Conservation (phyloP, 1,140 invertebrate species). For the Drosophila equinoxialis region DNA sequence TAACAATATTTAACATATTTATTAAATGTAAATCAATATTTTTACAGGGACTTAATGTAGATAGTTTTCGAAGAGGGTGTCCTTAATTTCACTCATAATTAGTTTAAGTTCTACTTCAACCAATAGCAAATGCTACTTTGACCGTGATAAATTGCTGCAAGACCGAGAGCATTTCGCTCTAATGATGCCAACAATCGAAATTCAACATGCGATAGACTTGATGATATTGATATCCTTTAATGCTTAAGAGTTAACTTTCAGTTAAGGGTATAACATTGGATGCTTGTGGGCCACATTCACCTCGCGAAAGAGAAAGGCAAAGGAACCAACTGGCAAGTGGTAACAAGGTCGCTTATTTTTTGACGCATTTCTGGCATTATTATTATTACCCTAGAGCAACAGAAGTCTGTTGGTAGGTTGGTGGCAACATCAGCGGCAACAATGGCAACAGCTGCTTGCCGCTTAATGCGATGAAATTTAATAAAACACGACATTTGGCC, state of each 20-base stretch:
- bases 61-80: too few relatives aligned
- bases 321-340: constrained; percentile 26
- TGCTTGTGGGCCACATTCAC: not conserved
- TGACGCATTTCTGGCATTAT: constrained; percentile 55
- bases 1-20: not conserved
- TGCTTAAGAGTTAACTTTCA: not conserved
- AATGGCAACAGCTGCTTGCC: constrained; percentile 32
- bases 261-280: not conserved
- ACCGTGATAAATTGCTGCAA: too few relatives aligned
- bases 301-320: not conserved
- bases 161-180: too few relatives aligned
- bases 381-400: constrained; percentile 47
- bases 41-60: too few relatives aligned
- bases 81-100: too few relatives aligned
- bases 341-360: constrained; percentile 48
- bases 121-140: too few relatives aligned
- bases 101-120: too few relatives aligned
- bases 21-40: too few relatives aligned
- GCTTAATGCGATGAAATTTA: constrained; percentile 72
- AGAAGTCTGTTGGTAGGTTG: constrained; percentile 3
- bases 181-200: too few relatives aligned
- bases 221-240: constrained; percentile 13
- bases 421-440: constrained; percentile 16
- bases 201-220: not conserved
- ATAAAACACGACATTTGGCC: constrained; percentile 60